A percentile compares a stretch with the other conserved stretches of the same genome.
phyloP scores from a whole-genome alignment of 1,140 invertebrate species.

The Aphaenogaster ashmeadi region DNA sequence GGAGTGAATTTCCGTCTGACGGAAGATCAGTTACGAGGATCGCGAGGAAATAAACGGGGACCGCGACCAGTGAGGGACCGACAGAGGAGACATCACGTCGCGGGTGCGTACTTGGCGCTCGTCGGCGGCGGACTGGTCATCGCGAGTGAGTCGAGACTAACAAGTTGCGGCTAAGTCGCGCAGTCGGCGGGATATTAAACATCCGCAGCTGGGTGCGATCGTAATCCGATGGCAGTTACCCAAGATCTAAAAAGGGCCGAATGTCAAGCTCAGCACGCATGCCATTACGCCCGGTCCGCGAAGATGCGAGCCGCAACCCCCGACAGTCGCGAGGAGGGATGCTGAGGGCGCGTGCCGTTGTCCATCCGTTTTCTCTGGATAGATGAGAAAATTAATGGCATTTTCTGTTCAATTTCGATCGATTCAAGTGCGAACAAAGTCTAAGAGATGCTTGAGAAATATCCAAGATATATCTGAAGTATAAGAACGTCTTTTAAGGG shows the following conservation, averaged over 20 bases:
- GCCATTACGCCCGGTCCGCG: background rate
- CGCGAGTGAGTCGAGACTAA: slow-evolving; percentile 70
- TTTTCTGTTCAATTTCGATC: background rate
- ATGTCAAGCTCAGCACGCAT: slow-evolving; percentile 83
- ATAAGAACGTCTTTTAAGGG: background rate
- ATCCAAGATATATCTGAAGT: background rate
- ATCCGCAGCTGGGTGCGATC: slow-evolving; percentile 80
- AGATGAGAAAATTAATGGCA: background rate
- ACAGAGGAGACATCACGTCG: slow-evolving; percentile 9
- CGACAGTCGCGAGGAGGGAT: background rate
- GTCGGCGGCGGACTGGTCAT: slow-evolving; percentile 80
- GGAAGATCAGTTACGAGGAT: background rate
- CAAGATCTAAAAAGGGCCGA: slow-evolving; percentile 85
- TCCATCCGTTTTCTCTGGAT: background rate
- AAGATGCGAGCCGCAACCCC: background rate
- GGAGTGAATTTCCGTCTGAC: background rate
- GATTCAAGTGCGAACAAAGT: background rate
- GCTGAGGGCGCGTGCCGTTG: background rate
- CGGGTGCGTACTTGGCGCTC: slow-evolving; percentile 77
- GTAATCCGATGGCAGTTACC: slow-evolving; percentile 83
- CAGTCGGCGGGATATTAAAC: slow-evolving; percentile 76
- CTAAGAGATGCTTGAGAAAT: background rate
- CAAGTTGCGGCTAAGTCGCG: slow-evolving; percentile 57
- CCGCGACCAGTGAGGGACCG: background rate
- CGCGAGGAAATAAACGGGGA: background rate